Percentiles rank a stretch among this genome's conserved stretches.
These are phyloP conservation scores for Caenorhabditis remanei DNA, from an alignment of 1,140 invertebrate species.

Conservation along the genomic window DNA sequence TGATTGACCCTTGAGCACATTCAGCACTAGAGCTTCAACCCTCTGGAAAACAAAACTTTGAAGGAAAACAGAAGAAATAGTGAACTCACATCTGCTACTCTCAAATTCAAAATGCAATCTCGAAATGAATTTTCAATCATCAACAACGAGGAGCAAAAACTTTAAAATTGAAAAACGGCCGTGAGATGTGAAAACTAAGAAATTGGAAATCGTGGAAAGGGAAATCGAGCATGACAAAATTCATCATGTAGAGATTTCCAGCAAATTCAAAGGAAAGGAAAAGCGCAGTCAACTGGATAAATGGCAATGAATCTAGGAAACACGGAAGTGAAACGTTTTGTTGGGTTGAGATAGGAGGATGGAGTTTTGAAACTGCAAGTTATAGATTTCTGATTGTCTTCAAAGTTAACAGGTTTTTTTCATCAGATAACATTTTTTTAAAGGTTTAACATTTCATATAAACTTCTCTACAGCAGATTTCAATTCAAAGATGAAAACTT, in stretches of 20 bases:
- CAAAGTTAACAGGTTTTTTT: too few species aligned
- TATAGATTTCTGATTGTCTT: too few species aligned
- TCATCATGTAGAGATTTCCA: too few species aligned
- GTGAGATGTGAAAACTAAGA: too few species aligned
- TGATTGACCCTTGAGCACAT: constrained; percentile 18
- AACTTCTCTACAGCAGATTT: too few species aligned
- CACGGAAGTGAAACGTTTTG: background rate
- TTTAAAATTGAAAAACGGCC: background rate
- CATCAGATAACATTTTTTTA: too few species aligned
- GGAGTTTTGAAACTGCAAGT: too few species aligned
- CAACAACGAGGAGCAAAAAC: background rate
- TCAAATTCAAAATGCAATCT: constrained; percentile 36
- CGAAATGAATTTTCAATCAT: constrained; percentile 46
- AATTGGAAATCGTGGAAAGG: background rate
- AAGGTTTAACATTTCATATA: too few species aligned
- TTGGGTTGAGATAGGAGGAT: too few species aligned
- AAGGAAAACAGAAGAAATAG: background rate
- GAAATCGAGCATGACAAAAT: background rate
- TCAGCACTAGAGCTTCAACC: background rate
- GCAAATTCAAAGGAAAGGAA: background rate
- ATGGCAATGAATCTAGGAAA: background rate
- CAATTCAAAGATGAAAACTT: too few species aligned
- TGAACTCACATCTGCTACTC: constrained; percentile 26
- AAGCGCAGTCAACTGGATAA: background rate
- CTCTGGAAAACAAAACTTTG: background rate